Base-by-base conservation (phyloP, 1,140 invertebrate species). In the Drosophila pseudoobscura region DNA sequence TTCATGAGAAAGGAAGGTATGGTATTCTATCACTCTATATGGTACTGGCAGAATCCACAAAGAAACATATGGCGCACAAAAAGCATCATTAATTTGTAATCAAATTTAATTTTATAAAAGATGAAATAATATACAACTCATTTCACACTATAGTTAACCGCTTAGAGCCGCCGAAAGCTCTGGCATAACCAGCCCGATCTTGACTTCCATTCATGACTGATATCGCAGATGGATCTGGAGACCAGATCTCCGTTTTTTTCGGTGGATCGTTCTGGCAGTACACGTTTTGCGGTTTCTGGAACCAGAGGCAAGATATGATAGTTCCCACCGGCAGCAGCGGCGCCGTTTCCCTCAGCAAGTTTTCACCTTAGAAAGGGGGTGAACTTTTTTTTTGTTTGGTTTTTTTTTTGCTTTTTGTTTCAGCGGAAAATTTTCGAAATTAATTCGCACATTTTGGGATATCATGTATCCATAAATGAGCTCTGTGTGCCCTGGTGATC, bases 401-500 rank as follows among this genome's bases (percentile, higher is more conserved):
- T 20, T 20, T 20, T 20, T 20, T 20, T 20, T 20, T 20, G 1
- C 20, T 20, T 20, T 56, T 51, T 51, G 41, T 53, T 13, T 75
- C 41, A 59, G 63, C 72, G 80, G 80, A 85, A 87, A 85, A 61
- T 80, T 85, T 75, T 58, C 13, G 7, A 60, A 62, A 75, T 65
- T 53, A 70, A 74, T 87, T 80, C 57, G 50, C 78, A 87, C 73
- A 63, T 58, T 31, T 51, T 35, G 22, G 31, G 57, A 53, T 54
- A 45, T 50, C 26, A 57, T 26, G 49, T 31, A 31, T 31, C 29
- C 29, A 7, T 11, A 39, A 39, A 39, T 13, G 35, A 13, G 35
- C 35, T 49, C 11, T 57, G 60, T 57, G 53, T 57, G 53, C 53
- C 54, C 53, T 29, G 64, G 47, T 51, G 56, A 44, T 65, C 64